Evolutionary conservation across 2,888 invertebrate species (phyloP).

Genomic region (Ecdyonurus torrentis): DNA sequence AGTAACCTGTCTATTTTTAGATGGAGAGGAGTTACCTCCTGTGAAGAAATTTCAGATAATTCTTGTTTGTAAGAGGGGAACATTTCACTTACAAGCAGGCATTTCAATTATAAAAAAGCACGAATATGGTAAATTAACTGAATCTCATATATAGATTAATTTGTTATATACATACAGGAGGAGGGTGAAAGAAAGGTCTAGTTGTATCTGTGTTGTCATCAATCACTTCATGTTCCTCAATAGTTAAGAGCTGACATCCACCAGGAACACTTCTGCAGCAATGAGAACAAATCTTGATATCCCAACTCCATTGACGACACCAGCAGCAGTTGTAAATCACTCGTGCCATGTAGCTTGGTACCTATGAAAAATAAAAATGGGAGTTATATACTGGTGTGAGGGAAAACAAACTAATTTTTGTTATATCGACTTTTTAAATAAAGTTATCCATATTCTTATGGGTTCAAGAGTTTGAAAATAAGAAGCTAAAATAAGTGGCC

Average conservation of each 20-base stretch:
- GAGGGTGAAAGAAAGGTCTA: background rate
- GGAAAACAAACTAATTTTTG: too few relatives aligned
- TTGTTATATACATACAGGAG: background rate
- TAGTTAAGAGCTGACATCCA: background rate
- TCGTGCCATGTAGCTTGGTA: background rate
- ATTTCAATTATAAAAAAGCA: background rate
- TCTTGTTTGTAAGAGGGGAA: too few relatives aligned
- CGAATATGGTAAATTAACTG: background rate
- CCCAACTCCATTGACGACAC: background rate
- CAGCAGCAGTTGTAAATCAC: background rate
- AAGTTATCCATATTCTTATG: too few relatives aligned
- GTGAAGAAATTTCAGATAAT: too few relatives aligned
- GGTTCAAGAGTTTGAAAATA: too few relatives aligned
- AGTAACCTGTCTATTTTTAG: too few relatives aligned
- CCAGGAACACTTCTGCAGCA: background rate
- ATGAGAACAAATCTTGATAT: background rate
- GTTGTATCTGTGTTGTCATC: background rate
- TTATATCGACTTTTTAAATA: too few relatives aligned
- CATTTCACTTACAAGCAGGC: background rate
- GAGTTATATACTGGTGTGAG: too few relatives aligned
- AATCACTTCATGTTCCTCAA: background rate
- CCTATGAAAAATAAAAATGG: background rate
- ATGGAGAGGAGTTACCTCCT: too few relatives aligned
- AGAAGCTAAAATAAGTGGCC: too few relatives aligned
- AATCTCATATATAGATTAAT: background rate